Conservation (phyloP, 2,113 vertebrate species). For the Struthidea cinerea region DNA sequence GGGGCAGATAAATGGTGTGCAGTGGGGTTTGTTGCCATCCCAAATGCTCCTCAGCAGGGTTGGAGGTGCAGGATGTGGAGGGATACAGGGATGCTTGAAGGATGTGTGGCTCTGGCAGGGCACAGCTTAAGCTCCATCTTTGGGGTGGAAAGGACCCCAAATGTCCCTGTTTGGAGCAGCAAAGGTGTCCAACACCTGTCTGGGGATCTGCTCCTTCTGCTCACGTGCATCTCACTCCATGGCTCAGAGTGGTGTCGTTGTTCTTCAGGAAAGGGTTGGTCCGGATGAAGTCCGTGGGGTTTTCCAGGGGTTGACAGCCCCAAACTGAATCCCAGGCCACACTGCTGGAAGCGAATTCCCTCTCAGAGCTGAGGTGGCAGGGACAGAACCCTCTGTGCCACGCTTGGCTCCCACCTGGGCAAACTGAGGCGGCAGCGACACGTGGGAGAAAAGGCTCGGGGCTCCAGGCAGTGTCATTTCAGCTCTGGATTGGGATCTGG, state of each 20-base stretch:
- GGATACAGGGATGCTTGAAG: background rate
- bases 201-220: background rate
- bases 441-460: rapidly evolving
- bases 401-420: background rate
- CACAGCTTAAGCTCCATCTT: background rate
- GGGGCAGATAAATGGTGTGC: background rate
- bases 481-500: background rate
- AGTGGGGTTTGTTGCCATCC: background rate
- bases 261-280: background rate
- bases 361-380: background rate
- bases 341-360: background rate
- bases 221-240: rapidly evolving
- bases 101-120: background rate
- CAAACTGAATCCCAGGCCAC: rapidly evolving
- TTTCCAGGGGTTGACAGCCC: background rate
- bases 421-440: background rate
- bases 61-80: background rate
- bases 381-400: rapidly evolving
- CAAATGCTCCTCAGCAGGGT: rapidly evolving
- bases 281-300: background rate
- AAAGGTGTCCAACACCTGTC: background rate
- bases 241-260: rapidly evolving
- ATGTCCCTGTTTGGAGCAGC: background rate
- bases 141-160: background rate
- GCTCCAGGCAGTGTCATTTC: background rate